A percentile compares a stretch with the other conserved stretches of the same genome.
These are phyloP conservation scores for Drosophila subquinaria DNA, from an alignment of 2,888 invertebrate genomes.

Conservation along the genomic window DNA sequence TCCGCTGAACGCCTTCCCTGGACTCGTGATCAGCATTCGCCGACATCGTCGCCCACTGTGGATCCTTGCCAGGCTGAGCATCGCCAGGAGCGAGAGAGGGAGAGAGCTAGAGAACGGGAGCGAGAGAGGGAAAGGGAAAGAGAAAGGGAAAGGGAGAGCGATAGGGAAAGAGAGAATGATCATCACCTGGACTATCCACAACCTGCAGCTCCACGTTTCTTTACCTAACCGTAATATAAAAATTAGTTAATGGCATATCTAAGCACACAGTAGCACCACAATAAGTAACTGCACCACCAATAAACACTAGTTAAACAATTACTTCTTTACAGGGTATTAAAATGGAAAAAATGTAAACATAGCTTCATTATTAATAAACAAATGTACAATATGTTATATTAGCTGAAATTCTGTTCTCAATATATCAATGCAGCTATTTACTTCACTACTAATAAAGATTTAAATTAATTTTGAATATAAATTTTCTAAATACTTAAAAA, in stretches of 20 bases:
- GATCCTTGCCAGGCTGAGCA: conserved; percentile 63
- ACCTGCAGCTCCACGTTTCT: conserved; percentile 32
- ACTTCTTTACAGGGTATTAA: conserved; percentile 1
- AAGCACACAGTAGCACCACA: conserved; percentile 55
- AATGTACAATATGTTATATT: neutral
- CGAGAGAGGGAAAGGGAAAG: conserved; percentile 6
- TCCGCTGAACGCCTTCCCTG: conserved; percentile 18
- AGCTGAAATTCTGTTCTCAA: neutral
- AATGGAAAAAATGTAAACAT: neutral
- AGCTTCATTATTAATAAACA: neutral
- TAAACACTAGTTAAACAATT: too few species aligned
- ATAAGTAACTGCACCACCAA: conserved; percentile 57
- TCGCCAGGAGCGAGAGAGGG: conserved; percentile 22
- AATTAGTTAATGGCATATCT: conserved; percentile 11
- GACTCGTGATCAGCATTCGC: conserved; percentile 25
- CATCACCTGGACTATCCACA: conserved; percentile 29
- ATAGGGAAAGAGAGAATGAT: conserved; percentile 5
- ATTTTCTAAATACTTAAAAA: too few species aligned
- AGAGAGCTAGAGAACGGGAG: conserved; percentile 19
- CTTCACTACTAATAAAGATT: neutral
- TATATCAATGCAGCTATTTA: neutral
- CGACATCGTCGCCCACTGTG: conserved; percentile 9
- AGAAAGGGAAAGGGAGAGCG: conserved; percentile 1
- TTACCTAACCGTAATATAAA: conserved; percentile 50
- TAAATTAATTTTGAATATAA: too few species aligned